Evolutionary conservation across 2,888 invertebrate species (phyloP), one percentile per base, ranked within the genome.

Genomic region (Allophyes oxyacanthae): DNA sequence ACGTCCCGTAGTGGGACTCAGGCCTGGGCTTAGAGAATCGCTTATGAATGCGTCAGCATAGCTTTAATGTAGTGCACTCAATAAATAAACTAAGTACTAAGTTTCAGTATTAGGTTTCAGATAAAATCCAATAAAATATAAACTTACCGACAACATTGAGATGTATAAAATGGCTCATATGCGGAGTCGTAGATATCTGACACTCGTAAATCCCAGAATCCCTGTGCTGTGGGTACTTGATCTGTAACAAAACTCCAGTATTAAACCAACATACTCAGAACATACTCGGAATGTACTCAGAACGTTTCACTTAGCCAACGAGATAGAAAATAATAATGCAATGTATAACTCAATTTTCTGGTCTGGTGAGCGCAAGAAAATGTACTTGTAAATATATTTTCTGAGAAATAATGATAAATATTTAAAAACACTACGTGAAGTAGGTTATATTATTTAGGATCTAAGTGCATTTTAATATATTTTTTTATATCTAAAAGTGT

Each of bases 201-300:
- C 98, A 98, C 93, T 98, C 98, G 92, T 98, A 98, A 79, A 98
- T 96, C 61, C 98, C 98, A 13, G 96, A 96, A 89, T 98, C 98
- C 74, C 98, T 95, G 86, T 98, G 97, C 87, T 98, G 98, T 0
- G 98, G 97, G 87, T 98, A 98, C 89, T 98, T 98, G 89, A 98
- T 98, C 95, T 96, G 96, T n/a, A 91, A 93, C 84, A 87, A 88
- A 73, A 67, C 45, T 53, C 33, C 41, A 14, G 10, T 45, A 45
- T 74, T 25, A 48, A 14, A 3, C 15, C 28, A 40, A 28, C 13
- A 10, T n/a, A 10, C 33, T 30, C 11, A 51, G 5, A 14, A 7
- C n/a, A 52, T 13, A n/a, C n/a, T n/a, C n/a, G n/a, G n/a, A n/a
- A n/a, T n/a, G n/a, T n/a, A n/a, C n/a, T n/a, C n/a, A n/a, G n/a